A percentile compares a stretch with the other conserved stretches of the same genome.
These are phyloP conservation scores for Tyto alba DNA, from an alignment of 2,113 vertebrate genomes.

Conservation along the genomic window DNA sequence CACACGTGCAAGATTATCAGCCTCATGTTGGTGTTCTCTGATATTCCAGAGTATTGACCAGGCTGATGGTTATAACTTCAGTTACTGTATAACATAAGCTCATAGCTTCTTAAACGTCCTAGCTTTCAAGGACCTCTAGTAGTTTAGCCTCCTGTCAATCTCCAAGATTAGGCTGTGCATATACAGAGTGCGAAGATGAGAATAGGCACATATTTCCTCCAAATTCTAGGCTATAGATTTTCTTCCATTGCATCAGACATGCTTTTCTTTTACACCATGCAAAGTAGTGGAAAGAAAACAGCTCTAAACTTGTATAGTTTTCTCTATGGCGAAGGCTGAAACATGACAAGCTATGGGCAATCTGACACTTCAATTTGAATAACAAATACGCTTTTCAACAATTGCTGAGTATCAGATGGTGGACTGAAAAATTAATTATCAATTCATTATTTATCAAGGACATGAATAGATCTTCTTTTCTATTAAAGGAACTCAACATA, in stretches of 20 bases:
- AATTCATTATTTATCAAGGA: conserved; percentile 44
- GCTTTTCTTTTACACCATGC: background rate
- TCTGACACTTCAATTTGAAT: conserved; percentile 1
- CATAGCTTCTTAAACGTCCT: background rate
- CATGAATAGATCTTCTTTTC: background rate
- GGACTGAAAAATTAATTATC: conserved; percentile 16
- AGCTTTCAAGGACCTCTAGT: background rate
- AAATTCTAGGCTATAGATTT: background rate
- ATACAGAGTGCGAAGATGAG: background rate
- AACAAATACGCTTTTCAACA: background rate
- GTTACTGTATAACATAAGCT: rapidly evolving
- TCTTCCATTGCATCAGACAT: background rate
- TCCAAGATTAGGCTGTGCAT: background rate
- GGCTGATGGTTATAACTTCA: background rate
- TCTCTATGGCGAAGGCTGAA: background rate
- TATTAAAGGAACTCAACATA: background rate
- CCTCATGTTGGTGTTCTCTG: background rate
- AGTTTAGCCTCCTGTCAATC: background rate
- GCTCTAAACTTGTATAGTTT: background rate
- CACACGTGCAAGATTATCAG: background rate
- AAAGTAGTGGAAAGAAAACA: background rate
- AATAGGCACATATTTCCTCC: background rate
- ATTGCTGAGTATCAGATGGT: background rate
- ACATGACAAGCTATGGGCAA: background rate
- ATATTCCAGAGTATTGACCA: background rate